Evolutionary conservation across 2,888 invertebrate genomes (phyloP), one percentile per base, ranked within the genome.

Genomic region (Rosalia funebris): DNA sequence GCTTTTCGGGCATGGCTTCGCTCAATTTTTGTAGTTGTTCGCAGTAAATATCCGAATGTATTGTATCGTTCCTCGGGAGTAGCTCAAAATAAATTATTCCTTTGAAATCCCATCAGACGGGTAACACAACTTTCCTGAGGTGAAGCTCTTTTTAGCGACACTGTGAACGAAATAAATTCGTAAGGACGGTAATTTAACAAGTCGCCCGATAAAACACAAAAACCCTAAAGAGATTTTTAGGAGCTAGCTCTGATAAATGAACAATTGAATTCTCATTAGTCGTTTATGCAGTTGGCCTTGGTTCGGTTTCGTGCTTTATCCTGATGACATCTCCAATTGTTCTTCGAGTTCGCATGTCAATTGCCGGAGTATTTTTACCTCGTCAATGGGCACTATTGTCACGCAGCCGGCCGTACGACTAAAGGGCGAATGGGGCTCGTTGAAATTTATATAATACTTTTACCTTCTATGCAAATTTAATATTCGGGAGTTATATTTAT

Each of bases 291-390:
- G 57, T 25, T 25, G 61, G 47, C 63, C 58, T 66, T 61, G 50
- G 54, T 25, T 32, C 34, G 20, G 52, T 44, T 66, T 62, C 69
- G 66, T 69, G 69, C 65, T 62, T 60, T 66, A 69, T 69, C 66
- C 57, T 58, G 54, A 66, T 65, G 62, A 63, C 58, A 63, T 69
- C 63, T 65, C 57, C 57, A 48, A 12, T 47, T 41, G 59, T 59
- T 63, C 63, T 65, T 48, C 57, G 56, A 46, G 62, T 63, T 67
- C 58, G 64, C 64, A 67, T 67, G 66, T 64, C 66, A 67, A 67
- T 65, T 63, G 64, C 48, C 25, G 57, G 55, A 60, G 53, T 66
- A 64, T 66, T 68, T 65, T 61, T 61, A 60, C 62, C 55, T 57
- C 64, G 60, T 58, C 63, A 55, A 60, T 62, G 50, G 20, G 57